A percentile compares a stretch with the other conserved stretches of the same genome.
Evolutionary conservation across 2,888 invertebrate species (phyloP).

Genomic region (Balanococcus diminutus): DNA sequence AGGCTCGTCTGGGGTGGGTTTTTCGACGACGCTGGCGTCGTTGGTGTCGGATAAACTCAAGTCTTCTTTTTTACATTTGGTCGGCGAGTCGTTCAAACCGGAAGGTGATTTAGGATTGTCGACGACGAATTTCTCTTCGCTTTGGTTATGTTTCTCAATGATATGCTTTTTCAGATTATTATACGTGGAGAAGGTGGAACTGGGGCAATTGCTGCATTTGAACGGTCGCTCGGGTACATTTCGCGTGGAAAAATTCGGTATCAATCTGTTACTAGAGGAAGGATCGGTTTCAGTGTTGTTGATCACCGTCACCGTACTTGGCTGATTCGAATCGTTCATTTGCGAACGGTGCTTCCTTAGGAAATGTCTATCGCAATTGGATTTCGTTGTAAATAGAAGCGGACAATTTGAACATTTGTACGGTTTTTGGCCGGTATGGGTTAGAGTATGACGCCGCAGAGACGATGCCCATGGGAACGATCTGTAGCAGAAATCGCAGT

Average conservation of each 20-base stretch:
- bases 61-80: slow-evolving; percentile 15
- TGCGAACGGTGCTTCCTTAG: slow-evolving; percentile 59
- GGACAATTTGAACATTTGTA: slow-evolving; percentile 94
- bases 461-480: slow-evolving; percentile 98
- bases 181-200: slow-evolving; percentile 80
- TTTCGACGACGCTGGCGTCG: background rate
- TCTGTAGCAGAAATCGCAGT: slow-evolving; percentile 90
- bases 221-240: slow-evolving; percentile 78
- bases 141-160: slow-evolving; percentile 55
- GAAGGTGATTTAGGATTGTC: slow-evolving; percentile 12
- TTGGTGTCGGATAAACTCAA: background rate
- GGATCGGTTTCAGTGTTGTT: slow-evolving; percentile 59
- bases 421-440: slow-evolving; percentile 96
- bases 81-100: background rate
- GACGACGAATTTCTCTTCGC: background rate
- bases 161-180: slow-evolving; percentile 81
- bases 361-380: slow-evolving; percentile 94
- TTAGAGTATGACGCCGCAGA: slow-evolving; percentile 89
- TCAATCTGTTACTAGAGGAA: slow-evolving; percentile 59
- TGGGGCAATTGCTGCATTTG: slow-evolving; percentile 80
- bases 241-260: slow-evolving; percentile 66
- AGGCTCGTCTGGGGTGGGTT: background rate
- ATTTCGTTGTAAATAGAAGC: slow-evolving; percentile 93
- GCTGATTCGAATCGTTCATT: slow-evolving; percentile 49
- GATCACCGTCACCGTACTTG: background rate